A percentile compares a stretch with the other conserved stretches of the same genome.
phyloP scores from a whole-genome alignment of 1,140 invertebrate species.

The Papilio glaucus region DNA sequence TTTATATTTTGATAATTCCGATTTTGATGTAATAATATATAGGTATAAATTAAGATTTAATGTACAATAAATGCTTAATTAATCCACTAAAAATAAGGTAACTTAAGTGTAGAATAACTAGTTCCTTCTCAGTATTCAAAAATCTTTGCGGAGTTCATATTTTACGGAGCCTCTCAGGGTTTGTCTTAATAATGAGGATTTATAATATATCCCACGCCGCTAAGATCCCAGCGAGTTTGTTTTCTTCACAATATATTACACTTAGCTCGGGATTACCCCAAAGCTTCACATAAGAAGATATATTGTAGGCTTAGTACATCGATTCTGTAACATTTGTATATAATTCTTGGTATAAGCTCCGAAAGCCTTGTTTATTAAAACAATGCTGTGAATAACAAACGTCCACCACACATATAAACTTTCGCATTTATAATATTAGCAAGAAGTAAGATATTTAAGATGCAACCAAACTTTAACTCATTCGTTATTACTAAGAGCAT shows the following conservation, averaged over 20 bases:
- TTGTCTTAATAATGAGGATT: conserved; percentile 42
- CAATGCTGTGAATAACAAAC: neutral
- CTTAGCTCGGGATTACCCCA: conserved; percentile 59
- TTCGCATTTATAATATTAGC: too few relatives aligned
- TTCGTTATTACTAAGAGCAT: too few relatives aligned
- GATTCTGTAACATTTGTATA: conserved; percentile 40
- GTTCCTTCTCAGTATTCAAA: too few relatives aligned
- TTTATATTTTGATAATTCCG: too few relatives aligned
- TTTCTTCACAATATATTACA: conserved; percentile 67
- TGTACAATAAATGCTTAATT: too few relatives aligned
- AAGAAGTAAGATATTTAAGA: neutral
- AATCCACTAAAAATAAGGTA: too few relatives aligned
- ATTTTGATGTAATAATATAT: too few relatives aligned
- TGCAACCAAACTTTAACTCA: too few relatives aligned
- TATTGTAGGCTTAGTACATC: conserved; percentile 59
- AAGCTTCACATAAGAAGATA: conserved; percentile 62
- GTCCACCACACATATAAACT: too few relatives aligned
- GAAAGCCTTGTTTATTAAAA: neutral
- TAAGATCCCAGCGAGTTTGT: conserved; percentile 54
- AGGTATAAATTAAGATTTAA: too few relatives aligned
- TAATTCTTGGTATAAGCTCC: neutral
- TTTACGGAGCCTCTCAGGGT: neutral
- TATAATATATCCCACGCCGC: conserved; percentile 47
- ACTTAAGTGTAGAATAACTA: too few relatives aligned
- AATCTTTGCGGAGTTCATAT: neutral